Evolutionary conservation across 2,797 vertebrate genomes (phyloP).

Genomic region (Diceros bicornis): DNA sequence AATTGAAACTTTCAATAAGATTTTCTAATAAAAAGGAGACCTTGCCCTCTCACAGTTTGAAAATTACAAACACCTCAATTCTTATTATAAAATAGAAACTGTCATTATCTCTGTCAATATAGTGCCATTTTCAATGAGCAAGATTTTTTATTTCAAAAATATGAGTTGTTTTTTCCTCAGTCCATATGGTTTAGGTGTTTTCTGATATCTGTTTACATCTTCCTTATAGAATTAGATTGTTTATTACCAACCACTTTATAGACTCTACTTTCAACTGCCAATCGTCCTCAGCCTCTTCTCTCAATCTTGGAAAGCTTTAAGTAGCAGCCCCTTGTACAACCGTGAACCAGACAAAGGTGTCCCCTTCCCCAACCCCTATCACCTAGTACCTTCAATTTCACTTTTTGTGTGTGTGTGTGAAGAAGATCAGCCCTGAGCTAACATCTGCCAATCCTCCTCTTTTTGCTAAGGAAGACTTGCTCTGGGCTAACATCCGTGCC

Average conservation of each 20-base stretch:
- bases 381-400: no score
- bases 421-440: no score
- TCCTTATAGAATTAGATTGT: neutral
- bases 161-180: neutral
- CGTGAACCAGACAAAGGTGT: neutral
- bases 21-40: slow-evolving; percentile 59
- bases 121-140: neutral
- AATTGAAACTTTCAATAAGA: slow-evolving; percentile 44
- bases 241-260: neutral
- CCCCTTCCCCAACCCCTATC: fast-evolving
- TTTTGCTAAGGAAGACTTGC: no score
- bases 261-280: neutral
- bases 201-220: neutral
- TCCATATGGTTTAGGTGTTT: neutral
- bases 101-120: slow-evolving; percentile 1
- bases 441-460: no score
- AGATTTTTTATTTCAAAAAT: slow-evolving; percentile 57
- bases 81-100: slow-evolving; percentile 58
- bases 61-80: slow-evolving; percentile 53
- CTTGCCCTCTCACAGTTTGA: neutral
- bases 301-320: neutral
- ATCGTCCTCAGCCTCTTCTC: neutral
- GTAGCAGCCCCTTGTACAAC: neutral
- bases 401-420: no score
- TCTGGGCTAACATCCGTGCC: no score